Evolutionary conservation across 1,140 invertebrate species (phyloP).

Genomic region (Procambarus virginalis): DNA sequence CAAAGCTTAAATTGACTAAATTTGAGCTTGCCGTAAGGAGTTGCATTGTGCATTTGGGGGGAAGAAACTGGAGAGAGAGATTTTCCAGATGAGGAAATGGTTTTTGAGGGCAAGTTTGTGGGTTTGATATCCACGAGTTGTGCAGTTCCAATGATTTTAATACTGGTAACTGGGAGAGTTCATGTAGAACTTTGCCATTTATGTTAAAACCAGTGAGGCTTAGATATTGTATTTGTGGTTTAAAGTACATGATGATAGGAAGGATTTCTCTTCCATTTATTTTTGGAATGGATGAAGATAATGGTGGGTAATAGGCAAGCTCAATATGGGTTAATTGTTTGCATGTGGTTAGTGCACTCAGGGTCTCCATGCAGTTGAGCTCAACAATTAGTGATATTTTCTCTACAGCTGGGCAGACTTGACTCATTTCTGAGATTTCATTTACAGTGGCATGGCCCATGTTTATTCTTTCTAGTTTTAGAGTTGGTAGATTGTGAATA

Average conservation of each 20-base stretch:
- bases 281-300: conserved; percentile 35
- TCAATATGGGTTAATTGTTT: conserved; percentile 23
- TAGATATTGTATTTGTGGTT: conserved; percentile 1
- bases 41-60: conserved; percentile 19
- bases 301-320: conserved; percentile 45
- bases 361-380: conserved; percentile 1
- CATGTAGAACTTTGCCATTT: not conserved
- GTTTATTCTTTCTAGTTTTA: conserved; percentile 9
- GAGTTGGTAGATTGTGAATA: not conserved
- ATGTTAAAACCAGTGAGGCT: conserved; percentile 52
- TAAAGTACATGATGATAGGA: conserved; percentile 9
- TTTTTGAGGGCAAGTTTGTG: not conserved
- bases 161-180: conserved; percentile 38
- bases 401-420: conserved; percentile 24
- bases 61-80: conserved; percentile 39
- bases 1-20: conserved; percentile 13
- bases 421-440: not conserved
- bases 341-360: conserved; percentile 9
- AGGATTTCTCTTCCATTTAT: conserved; percentile 29
- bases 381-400: conserved; percentile 37
- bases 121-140: conserved; percentile 46
- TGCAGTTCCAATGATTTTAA: conserved; percentile 9
- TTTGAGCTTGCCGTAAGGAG: conserved; percentile 32
- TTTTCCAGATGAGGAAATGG: conserved; percentile 43
- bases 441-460: not conserved